phyloP scores from a whole-genome alignment of 2,888 invertebrate species.

The Iphiclides podalirius region DNA sequence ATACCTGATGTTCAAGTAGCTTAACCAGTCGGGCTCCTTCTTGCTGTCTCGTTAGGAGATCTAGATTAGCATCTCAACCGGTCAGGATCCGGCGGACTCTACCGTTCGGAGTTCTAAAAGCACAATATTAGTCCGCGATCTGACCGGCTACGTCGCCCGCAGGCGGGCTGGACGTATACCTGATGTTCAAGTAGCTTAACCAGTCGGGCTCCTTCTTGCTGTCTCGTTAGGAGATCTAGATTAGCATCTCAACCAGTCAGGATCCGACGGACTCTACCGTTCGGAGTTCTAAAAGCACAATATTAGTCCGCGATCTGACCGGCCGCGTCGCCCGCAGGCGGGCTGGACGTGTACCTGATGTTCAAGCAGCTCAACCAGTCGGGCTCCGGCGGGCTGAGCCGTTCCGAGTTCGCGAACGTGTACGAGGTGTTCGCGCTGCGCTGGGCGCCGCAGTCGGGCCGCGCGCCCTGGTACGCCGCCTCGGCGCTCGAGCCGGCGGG shows the following conservation, averaged over 20 bases:
- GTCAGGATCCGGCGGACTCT: too few species aligned
- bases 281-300: too few species aligned
- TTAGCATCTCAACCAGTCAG: too few species aligned
- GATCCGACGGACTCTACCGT: too few species aligned
- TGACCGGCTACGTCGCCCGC: constrained; percentile 15
- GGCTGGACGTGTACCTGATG: constrained; percentile 87
- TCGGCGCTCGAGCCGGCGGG: constrained; percentile 82
- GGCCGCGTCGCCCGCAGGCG: constrained; percentile 60
- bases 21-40: constrained; percentile 72
- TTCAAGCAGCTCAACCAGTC: constrained; percentile 88
- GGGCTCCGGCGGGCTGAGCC: constrained; percentile 82
- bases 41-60: too few species aligned
- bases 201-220: constrained; percentile 77
- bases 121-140: too few species aligned
- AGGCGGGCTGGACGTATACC: constrained; percentile 86
- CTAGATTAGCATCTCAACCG: too few species aligned
- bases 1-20: constrained; percentile 88
- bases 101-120: too few species aligned
- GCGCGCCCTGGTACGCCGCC: constrained; percentile 85
- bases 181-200: constrained; percentile 91
- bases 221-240: too few species aligned
- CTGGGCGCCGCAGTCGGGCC: constrained; percentile 86
- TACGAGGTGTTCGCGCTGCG: constrained; percentile 84
- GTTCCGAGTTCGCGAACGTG: constrained; percentile 84
- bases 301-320: too few species aligned